Evolutionary conservation across 2,113 vertebrate species (phyloP), one percentile per base, ranked within the genome.

Genomic region (Globicephala melas): DNA sequence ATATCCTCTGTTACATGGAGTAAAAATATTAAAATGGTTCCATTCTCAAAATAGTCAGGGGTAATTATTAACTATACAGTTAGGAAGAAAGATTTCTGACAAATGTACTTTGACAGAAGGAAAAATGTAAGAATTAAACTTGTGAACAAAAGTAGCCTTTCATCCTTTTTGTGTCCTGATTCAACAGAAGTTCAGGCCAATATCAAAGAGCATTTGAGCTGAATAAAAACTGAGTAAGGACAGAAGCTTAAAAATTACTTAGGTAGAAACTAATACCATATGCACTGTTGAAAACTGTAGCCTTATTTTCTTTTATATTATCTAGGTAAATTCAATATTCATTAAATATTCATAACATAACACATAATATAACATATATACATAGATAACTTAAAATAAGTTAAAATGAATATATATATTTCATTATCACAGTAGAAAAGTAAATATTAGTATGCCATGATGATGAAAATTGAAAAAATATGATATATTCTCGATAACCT

Each of bases 141-240:
- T 31, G 53, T 85, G 85, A 93, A 96, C 50, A 74, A 97, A 88
- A 79, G 67, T 81, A 82, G 18, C 1, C 50, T 82, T 93, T 96
- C 38, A 68, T 94, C 28, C 31, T 89, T 73, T 41, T 36, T 87
- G 21, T 95, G 26, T 83, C 81, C 58, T 73, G 60, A 91, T 89
- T 96, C 89, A 96, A 82, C 4, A 47, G 65, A 47, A 67, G 58
- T 96, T 96, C 91, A 95, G 41, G 80, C 20, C 47, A 93, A 62
- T 84, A 93, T 96, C 86, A 97, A 97, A 97, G 44, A 88, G 21
- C 38, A 74, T 83, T 93, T 81, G 87, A 92, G 23, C 50, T 87
- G 71, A 60, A 95, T 93, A 97, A 84, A 96, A 91, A 77, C 53
- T 79, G 44, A 95, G 68, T 71, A 58, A 93, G 79, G 91, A 94